Evolutionary conservation across 1,140 invertebrate genomes (phyloP).

Genomic region (Mya arenaria): DNA sequence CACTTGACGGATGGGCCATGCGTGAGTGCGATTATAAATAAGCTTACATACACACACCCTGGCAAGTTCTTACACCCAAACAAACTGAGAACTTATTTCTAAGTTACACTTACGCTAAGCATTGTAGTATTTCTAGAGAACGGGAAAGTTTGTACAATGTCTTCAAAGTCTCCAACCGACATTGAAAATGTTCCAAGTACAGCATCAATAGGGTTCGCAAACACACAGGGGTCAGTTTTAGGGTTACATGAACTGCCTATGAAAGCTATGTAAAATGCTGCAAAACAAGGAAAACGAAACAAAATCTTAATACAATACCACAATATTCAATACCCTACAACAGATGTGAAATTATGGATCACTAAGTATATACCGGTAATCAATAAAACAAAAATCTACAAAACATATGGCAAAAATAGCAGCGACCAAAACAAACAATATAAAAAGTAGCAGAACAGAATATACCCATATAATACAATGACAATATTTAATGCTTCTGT

Average conservation of each 20-base stretch:
- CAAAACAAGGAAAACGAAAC: constrained; percentile 40
- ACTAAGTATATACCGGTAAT: too few relatives aligned
- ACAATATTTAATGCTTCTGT: too few relatives aligned
- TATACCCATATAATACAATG: too few relatives aligned
- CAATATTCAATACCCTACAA: constrained; percentile 33
- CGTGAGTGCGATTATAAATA: too few relatives aligned
- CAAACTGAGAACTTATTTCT: not conserved
- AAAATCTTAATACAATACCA: constrained; percentile 30
- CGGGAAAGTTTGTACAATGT: constrained; percentile 62
- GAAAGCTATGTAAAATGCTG: constrained; percentile 78
- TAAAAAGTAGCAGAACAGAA: not conserved
- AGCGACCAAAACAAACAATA: too few relatives aligned
- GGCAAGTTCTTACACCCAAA: too few relatives aligned
- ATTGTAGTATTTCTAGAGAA: constrained; percentile 60
- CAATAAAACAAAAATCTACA: constrained; percentile 4
- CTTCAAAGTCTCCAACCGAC: constrained; percentile 87
- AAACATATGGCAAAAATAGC: too few relatives aligned
- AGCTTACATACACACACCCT: too few relatives aligned
- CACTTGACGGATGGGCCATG: too few relatives aligned
- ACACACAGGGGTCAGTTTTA: constrained; percentile 75
- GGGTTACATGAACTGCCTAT: constrained; percentile 65
- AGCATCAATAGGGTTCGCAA: constrained; percentile 89
- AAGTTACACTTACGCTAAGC: constrained; percentile 66
- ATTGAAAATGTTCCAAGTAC: constrained; percentile 98
- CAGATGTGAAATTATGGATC: too few relatives aligned